These are phyloP conservation scores for Meteorus cinctellus DNA, from an alignment of 2,888 invertebrate genomes.

Conservation along the genomic window DNA sequence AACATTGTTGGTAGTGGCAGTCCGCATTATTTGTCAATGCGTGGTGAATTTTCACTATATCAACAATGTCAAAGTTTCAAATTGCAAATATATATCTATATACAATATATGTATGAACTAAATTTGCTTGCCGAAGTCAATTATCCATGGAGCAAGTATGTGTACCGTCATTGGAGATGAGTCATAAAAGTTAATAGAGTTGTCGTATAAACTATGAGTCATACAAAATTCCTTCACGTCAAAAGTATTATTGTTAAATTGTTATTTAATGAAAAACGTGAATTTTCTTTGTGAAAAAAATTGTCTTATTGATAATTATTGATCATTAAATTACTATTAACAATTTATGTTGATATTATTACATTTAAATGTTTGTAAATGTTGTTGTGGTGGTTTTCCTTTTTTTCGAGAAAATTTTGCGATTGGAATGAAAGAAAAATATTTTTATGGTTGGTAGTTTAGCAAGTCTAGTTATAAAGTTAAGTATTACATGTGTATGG, in stretches of 20 bases:
- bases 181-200: background rate
- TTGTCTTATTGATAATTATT: too few relatives aligned
- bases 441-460: background rate
- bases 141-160: background rate
- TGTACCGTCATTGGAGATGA: background rate
- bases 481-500: background rate
- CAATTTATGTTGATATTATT: too few relatives aligned
- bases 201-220: background rate
- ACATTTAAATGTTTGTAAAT: too few relatives aligned
- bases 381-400: background rate
- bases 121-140: background rate
- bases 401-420: background rate
- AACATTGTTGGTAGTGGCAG: background rate
- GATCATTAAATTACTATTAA: too few relatives aligned
- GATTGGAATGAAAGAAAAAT: background rate
- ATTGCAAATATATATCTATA: background rate
- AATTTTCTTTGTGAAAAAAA: background rate
- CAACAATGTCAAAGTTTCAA: conserved; percentile 4
- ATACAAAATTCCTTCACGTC: background rate
- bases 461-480: background rate
- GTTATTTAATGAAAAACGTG: background rate
- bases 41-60: background rate
- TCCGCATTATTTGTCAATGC: conserved; percentile 7
- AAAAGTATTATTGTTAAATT: background rate
- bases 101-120: background rate